A percentile compares a stretch with the other conserved stretches of the same genome.
phyloP scores from a whole-genome alignment of 2,888 invertebrate species.

The Trimorus sp. region DNA sequence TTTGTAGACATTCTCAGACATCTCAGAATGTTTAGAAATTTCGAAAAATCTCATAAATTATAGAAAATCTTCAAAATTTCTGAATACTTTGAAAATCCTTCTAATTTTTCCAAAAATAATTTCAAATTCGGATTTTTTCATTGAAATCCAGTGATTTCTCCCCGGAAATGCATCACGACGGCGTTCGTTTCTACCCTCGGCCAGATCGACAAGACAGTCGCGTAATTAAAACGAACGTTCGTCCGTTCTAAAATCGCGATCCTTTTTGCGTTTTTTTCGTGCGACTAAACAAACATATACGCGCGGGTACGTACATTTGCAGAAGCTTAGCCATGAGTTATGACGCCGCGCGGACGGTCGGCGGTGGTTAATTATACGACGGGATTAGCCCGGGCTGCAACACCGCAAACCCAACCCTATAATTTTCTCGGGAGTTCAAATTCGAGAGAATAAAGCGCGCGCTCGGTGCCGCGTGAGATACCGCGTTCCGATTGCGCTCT shows the following conservation, averaged over 20 bases:
- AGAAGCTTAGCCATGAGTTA: constrained; percentile 78
- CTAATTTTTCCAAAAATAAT: too few species aligned
- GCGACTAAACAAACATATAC: constrained; percentile 50
- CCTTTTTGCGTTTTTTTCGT: constrained; percentile 3
- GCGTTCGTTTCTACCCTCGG: too few species aligned
- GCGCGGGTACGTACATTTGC: constrained; percentile 68
- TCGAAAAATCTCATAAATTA: too few species aligned
- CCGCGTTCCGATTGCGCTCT: constrained; percentile 67
- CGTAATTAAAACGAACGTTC: constrained; percentile 13
- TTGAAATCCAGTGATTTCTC: too few species aligned
- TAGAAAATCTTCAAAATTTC: too few species aligned
- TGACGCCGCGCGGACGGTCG: constrained; percentile 73
- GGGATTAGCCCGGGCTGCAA: constrained; percentile 77
- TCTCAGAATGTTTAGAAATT: too few species aligned
- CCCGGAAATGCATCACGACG: too few species aligned
- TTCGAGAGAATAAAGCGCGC: constrained; percentile 73
- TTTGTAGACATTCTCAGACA: too few species aligned
- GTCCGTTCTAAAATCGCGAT: neutral
- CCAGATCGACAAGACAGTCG: neutral
- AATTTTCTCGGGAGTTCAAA: constrained; percentile 78
- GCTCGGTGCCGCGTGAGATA: constrained; percentile 68
- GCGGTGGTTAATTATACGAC: constrained; percentile 80
- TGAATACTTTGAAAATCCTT: too few species aligned
- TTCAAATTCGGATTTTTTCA: too few species aligned
- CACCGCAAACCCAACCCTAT: constrained; percentile 76